Base-by-base conservation (phyloP, 2,797 vertebrate species). In the Mergus octosetaceus region DNA sequence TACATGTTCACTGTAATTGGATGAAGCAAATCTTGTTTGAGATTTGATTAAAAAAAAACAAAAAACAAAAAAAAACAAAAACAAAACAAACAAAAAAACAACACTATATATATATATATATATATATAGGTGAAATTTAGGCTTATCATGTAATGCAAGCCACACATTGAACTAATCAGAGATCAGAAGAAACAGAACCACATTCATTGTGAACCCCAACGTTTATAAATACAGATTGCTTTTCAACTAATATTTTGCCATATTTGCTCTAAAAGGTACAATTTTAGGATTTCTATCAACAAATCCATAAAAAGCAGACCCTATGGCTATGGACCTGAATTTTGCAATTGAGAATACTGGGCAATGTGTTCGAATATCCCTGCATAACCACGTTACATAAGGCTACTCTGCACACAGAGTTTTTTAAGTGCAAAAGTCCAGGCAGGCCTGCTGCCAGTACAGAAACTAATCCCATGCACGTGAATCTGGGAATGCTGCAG, bases 401-500 rank as follows among this genome's bases (percentile, higher is more conserved):
- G 22, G 41, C 66, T 56, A 20, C 64, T 25, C 49, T n/a, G 57
- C 43, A 9, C 32, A 25, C 0, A 18, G 10, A 38, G 18, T 11
- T 13, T 74, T 73, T 76, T 11, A 54, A 77, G 34, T 30, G 61
- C 45, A 54, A 32, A 65, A 54, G 9, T 41, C 39, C 49, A 77
- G 75, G 75, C 68, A 73, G n/a, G 49, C 34, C 47, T 28, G n/a
- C 53, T 87, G 71, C 43, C 12, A 25, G 30, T 5, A 5, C 8
- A 22, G 60, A 79, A 68, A 32, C 0, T 1, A 64, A 76, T 30
- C 53, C 68, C 8, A 2, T 8, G 38, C 70, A 24, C 14, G 13
- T 72, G 2, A 2, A 2, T 1, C 7, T 17, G 32, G 19, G 68
- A 32, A 69, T 0, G 2, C 0, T 20, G 43, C 14, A 53, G 62